Conservation (phyloP, 1,140 invertebrate species). For the Brachionus angularis region DNA sequence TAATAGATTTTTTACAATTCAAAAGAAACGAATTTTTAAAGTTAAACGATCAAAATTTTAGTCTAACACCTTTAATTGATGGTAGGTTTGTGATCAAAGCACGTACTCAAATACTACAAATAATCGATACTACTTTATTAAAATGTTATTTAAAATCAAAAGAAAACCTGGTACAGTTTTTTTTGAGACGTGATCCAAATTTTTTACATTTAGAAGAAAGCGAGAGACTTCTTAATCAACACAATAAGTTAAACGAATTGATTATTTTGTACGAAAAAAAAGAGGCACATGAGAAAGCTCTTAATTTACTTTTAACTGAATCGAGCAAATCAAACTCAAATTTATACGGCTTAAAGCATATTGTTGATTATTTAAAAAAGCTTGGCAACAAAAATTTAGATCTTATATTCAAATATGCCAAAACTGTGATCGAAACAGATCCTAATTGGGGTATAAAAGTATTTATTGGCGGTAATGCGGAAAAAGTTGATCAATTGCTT, state of each 20-base stretch:
- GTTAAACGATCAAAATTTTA: slow-evolving; percentile 48
- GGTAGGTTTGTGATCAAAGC: slow-evolving; percentile 58
- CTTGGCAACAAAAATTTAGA: slow-evolving; percentile 77
- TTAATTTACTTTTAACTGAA: slow-evolving; percentile 79
- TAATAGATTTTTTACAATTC: slow-evolving; percentile 72
- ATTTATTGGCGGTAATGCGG: slow-evolving; percentile 41
- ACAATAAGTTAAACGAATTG: slow-evolving; percentile 83
- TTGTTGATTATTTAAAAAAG: slow-evolving; percentile 84
- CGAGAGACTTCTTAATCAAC: slow-evolving; percentile 76
- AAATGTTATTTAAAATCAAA: slow-evolving; percentile 96
- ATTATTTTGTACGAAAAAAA: slow-evolving; percentile 93
- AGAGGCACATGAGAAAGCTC: slow-evolving; percentile 80
- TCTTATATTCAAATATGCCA: slow-evolving; percentile 88
- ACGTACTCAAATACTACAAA: slow-evolving; percentile 71
- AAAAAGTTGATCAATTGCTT: not conserved
- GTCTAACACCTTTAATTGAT: slow-evolving; percentile 58
- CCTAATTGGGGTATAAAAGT: slow-evolving; percentile 80
- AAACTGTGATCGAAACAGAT: slow-evolving; percentile 79
- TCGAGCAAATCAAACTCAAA: slow-evolving; percentile 71
- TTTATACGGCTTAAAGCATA: slow-evolving; percentile 73
- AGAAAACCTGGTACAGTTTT: slow-evolving; percentile 81
- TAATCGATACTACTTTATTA: slow-evolving; percentile 89
- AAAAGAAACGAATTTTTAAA: slow-evolving; percentile 54
- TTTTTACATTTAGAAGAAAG: slow-evolving; percentile 89
- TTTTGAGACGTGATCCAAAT: slow-evolving; percentile 78